Percentiles rank a stretch among this genome's conserved stretches.
These are phyloP conservation scores for Chelon labrosus DNA, from an alignment of 2,797 vertebrate species.

Conservation along the genomic window DNA sequence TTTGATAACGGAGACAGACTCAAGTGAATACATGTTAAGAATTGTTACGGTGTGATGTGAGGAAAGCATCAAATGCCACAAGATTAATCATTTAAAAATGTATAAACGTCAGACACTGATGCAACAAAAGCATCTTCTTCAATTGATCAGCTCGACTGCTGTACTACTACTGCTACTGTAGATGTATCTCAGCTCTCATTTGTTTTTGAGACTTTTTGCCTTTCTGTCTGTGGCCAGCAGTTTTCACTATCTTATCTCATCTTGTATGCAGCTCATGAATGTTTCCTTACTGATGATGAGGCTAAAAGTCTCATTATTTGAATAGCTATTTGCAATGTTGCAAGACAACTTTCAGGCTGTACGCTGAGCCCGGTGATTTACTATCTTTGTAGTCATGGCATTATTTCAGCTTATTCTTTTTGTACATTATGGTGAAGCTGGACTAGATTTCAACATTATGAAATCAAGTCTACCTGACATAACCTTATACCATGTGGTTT, in stretches of 20 bases:
- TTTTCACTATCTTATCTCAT: slow-evolving; percentile 33
- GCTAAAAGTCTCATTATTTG: slow-evolving; percentile 21
- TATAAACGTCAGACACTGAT: slow-evolving; percentile 2
- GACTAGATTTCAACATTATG: background rate
- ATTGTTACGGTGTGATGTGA: slow-evolving; percentile 32
- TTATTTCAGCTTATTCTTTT: background rate
- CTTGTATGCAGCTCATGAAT: slow-evolving; percentile 42
- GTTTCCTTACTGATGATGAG: slow-evolving; percentile 18
- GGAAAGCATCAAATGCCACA: slow-evolving; percentile 31
- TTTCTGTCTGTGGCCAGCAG: slow-evolving; percentile 37
- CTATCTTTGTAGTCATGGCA: background rate
- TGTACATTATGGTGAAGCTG: no score
- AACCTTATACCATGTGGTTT: background rate
- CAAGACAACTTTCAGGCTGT: background rate
- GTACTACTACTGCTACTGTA: slow-evolving; percentile 8
- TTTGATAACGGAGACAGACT: slow-evolving; percentile 41
- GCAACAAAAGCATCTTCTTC: slow-evolving; percentile 28
- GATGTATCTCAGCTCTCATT: slow-evolving; percentile 23
- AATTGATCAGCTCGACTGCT: slow-evolving; percentile 33
- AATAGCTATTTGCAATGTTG: slow-evolving; percentile 29
- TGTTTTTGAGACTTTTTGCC: slow-evolving; percentile 29
- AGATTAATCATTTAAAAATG: slow-evolving; percentile 52
- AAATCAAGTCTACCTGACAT: background rate
- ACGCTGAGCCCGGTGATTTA: slow-evolving; percentile 4
- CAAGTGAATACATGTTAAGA: slow-evolving; percentile 21